Conservation (phyloP, 2,888 invertebrate genomes). For the Piscicola geometra region DNA sequence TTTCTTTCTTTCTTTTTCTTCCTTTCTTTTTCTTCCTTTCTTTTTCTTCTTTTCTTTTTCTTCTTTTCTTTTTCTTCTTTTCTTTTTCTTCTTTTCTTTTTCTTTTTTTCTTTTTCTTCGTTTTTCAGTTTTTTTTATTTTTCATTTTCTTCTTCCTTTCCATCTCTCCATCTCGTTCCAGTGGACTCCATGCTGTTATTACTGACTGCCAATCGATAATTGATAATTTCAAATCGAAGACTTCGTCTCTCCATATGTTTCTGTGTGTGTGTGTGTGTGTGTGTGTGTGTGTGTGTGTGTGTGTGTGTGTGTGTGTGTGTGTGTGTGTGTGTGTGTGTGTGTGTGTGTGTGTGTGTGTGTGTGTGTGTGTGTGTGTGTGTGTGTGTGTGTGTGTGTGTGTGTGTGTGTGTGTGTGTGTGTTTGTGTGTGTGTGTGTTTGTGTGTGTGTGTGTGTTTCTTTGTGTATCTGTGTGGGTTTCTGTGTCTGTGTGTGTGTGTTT, state of each 20-base stretch:
- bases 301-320: conserved; percentile 30
- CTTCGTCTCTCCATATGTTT: neutral
- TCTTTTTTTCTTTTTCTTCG: neutral
- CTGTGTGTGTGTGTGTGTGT: conserved; percentile 10
- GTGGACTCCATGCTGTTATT: neutral
- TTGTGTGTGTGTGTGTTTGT: neutral
- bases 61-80: neutral
- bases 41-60: neutral
- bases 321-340: conserved; percentile 30
- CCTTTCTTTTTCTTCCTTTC: neutral
- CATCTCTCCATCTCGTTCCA: neutral
- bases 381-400: neutral
- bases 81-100: neutral
- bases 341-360: conserved; percentile 25
- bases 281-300: conserved; percentile 10
- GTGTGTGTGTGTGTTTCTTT: neutral
- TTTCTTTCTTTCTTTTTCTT: neutral
- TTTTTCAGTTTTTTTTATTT: neutral
- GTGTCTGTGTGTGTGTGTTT: neutral
- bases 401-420: neutral
- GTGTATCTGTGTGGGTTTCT: neutral
- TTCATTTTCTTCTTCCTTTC: neutral
- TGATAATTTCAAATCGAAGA: neutral
- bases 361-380: conserved; percentile 17
- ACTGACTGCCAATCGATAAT: neutral